phyloP scores from a whole-genome alignment of 2,888 invertebrate species.

The Vanessa cardui region DNA sequence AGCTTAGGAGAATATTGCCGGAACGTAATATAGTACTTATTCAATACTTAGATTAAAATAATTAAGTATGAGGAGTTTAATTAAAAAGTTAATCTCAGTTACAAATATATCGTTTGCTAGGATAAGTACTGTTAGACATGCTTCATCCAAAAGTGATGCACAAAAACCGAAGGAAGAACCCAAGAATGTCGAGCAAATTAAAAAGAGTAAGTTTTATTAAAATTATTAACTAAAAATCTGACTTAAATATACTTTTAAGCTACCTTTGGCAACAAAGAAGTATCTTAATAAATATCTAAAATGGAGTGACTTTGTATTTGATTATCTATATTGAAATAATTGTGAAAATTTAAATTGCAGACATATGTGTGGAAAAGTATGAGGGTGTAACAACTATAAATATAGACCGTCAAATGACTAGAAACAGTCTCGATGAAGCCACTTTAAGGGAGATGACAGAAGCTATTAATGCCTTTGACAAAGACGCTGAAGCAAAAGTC shows the following conservation, averaged over 20 bases:
- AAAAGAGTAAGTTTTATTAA: slow-evolving; percentile 55
- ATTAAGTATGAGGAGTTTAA: slow-evolving; percentile 67
- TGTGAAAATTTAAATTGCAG: slow-evolving; percentile 48
- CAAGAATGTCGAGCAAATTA: slow-evolving; percentile 63
- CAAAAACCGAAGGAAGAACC: slow-evolving; percentile 52
- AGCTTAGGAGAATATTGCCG: background rate
- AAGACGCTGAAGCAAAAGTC: slow-evolving; percentile 86
- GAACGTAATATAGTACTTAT: background rate
- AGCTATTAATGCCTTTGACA: slow-evolving; percentile 91
- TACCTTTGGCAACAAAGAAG: too few relatives aligned
- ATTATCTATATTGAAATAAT: too few relatives aligned
- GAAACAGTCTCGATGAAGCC: slow-evolving; percentile 90
- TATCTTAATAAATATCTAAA: too few relatives aligned
- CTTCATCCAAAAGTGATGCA: slow-evolving; percentile 53
- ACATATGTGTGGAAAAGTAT: slow-evolving; percentile 83
- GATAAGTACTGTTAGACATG: slow-evolving; percentile 50
- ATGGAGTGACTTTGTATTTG: too few relatives aligned
- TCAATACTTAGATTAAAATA: background rate
- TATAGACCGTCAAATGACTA: slow-evolving; percentile 92
- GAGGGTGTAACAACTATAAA: slow-evolving; percentile 89
- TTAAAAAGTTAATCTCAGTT: slow-evolving; percentile 53
- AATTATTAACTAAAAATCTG: background rate
- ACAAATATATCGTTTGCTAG: slow-evolving; percentile 49
- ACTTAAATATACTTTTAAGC: too few relatives aligned
- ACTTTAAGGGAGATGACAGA: slow-evolving; percentile 86